phyloP scores from a whole-genome alignment of 2,113 vertebrate genomes.

The Kryptolebias marmoratus region DNA sequence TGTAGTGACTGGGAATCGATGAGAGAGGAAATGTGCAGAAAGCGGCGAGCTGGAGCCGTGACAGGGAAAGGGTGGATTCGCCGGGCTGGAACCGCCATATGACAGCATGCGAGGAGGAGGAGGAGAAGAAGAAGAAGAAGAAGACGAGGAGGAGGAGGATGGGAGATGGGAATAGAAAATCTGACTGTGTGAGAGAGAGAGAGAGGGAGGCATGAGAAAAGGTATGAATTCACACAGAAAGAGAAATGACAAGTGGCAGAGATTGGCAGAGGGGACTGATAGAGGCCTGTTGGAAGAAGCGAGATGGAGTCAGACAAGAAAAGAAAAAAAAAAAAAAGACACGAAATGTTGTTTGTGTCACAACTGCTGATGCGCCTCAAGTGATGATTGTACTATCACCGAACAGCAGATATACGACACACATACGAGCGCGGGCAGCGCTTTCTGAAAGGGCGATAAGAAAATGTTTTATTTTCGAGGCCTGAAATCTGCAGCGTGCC shows the following conservation, averaged over 20 bases:
- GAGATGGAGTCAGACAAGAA: conserved; percentile 72
- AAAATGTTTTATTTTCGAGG: conserved; percentile 60
- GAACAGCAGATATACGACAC: conserved; percentile 49
- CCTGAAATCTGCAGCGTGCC: conserved; percentile 45
- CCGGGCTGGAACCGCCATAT: conserved; percentile 57
- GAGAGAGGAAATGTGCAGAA: conserved; percentile 61
- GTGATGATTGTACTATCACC: conserved; percentile 67
- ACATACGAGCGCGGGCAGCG: conserved; percentile 10
- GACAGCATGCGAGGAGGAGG: conserved; percentile 65
- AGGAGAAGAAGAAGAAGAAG: conserved; percentile 17
- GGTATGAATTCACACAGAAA: conserved; percentile 37
- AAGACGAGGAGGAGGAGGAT: conserved; percentile 34
- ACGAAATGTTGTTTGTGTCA: conserved; percentile 62
- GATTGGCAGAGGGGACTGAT: conserved; percentile 58
- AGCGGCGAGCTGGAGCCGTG: conserved; percentile 54
- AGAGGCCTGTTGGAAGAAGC: conserved; percentile 52
- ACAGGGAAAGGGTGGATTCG: conserved; percentile 57
- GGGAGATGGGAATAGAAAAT: conserved; percentile 54
- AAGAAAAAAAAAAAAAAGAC: conserved; percentile 25
- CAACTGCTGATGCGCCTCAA: conserved; percentile 63
- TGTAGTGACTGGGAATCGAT: conserved; percentile 59
- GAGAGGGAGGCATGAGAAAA: conserved; percentile 32
- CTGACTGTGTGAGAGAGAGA: conserved; percentile 33
- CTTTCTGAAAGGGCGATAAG: conserved; percentile 49
- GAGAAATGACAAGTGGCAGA: conserved; percentile 49